Conservation (phyloP, 2,888 invertebrate genomes). For the Saturnia pavonia region DNA sequence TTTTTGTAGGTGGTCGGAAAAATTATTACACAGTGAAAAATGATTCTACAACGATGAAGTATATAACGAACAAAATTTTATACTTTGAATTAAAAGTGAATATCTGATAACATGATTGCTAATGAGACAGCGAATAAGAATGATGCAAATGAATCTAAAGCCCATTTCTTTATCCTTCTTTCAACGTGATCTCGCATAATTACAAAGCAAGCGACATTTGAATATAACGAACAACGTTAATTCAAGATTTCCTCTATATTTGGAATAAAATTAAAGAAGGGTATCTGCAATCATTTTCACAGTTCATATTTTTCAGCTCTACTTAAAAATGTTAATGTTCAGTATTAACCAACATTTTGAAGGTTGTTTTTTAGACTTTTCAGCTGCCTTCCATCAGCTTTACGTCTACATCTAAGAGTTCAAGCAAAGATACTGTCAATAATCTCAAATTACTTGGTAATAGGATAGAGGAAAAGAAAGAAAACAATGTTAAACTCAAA, state of each 20-base stretch:
- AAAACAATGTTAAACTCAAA: neutral
- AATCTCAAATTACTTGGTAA: neutral
- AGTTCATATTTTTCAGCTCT: conserved; percentile 16
- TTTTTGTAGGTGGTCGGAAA: no score
- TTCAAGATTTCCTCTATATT: conserved; percentile 16
- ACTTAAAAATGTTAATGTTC: conserved; percentile 1
- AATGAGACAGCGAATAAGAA: neutral
- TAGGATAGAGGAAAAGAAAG: neutral
- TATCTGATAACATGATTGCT: neutral
- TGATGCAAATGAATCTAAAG: neutral
- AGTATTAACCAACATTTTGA: conserved; percentile 10
- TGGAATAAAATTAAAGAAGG: conserved; percentile 8
- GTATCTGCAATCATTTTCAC: neutral
- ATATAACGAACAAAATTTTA: no score
- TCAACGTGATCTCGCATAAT: conserved; percentile 12
- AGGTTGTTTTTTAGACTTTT: neutral
- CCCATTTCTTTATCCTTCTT: neutral
- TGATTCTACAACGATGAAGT: no score
- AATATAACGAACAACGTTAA: conserved; percentile 14
- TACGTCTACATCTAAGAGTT: neutral
- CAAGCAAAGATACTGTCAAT: neutral
- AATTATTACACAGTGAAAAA: no score
- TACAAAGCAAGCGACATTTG: conserved; percentile 15
- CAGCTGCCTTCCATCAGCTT: neutral
- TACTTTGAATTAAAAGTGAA: no score